Base-by-base conservation (phyloP, 2,888 invertebrate genomes). In the Cheiracanthium punctorium region DNA sequence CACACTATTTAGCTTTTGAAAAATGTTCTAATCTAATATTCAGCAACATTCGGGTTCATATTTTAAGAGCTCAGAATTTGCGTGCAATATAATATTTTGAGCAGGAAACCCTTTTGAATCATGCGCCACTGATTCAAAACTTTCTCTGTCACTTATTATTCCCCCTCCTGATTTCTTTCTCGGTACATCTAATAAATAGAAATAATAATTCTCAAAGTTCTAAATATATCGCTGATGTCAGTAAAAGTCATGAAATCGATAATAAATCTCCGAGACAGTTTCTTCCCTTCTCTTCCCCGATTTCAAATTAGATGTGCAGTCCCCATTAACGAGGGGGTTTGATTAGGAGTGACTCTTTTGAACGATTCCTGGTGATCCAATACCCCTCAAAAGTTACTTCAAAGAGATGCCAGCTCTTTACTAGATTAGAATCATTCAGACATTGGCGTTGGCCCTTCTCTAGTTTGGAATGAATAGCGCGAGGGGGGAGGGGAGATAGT, bases 261-360 rank as follows among this genome's bases (percentile, higher is more conserved):
- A 58, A 58, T 58, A 58, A 24, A 58, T 24, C 58, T 14, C 10
- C 2, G 12, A 4, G 58, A 58, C 58, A 24, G 24, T 24, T 58
- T 58, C 58, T 58, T 24, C 8, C 43, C 5, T 17, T 8, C 20
- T 17, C 43, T 24, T 58, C 58, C 24, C 58, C 5, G 24, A 24
- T 20, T 58, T 58, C 58, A 58, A 58, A 58, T 58, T 58, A 58
- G 58, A 58, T 58, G 58, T 58, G 58, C 58, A 58, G 24, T 4
- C 12, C 58, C 58, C 58, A 58, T 58, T 58, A 58, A 58, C 58
- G 58, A 58, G 24, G 58, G n/a, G 58, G 58, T 58, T 58, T 58
- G 58, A 58, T 58, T 58, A 58, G 58, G 58, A 58, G 58, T 58
- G 58, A 58, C 58, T 58, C 58, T 58, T 58, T 58, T 58, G 58